Evolutionary conservation across 2,113 vertebrate genomes (phyloP).

Genomic region (Crotalus helleri): DNA sequence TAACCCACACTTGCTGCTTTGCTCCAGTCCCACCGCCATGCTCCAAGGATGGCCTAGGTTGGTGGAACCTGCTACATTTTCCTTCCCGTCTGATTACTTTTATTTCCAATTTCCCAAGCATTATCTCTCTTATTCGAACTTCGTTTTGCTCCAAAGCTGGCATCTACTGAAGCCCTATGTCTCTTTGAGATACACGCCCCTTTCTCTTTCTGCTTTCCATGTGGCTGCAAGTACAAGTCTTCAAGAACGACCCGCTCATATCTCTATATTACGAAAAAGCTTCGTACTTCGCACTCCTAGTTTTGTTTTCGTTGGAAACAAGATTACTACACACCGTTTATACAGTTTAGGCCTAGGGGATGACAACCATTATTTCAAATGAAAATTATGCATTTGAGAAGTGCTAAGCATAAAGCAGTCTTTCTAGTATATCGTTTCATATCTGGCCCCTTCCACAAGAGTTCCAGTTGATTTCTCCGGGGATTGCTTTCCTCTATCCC

Average conservation of each 20-base stretch:
- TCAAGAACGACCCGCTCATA: not conserved
- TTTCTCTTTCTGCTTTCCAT: not conserved
- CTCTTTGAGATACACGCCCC: not conserved
- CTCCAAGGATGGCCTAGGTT: constrained; percentile 22
- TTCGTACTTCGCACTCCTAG: not conserved
- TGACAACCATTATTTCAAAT: not conserved
- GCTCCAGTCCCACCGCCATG: constrained; percentile 50
- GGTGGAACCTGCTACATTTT: constrained; percentile 27
- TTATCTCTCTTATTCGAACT: not conserved
- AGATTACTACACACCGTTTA: not conserved
- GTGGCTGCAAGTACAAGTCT: not conserved
- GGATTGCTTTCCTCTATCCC: not conserved
- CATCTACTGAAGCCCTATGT: not conserved
- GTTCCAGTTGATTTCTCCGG: not conserved
- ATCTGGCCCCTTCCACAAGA: not conserved
- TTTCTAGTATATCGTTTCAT: not conserved
- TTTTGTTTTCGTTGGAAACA: not conserved
- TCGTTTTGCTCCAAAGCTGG: not conserved
- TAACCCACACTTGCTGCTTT: constrained; percentile 31
- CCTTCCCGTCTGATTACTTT: constrained; percentile 6
- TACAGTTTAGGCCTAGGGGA: not conserved
- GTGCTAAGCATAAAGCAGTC: not conserved
- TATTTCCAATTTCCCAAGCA: not conserved
- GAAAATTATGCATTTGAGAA: not conserved
- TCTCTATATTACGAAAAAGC: not conserved